A percentile compares a stretch with the other conserved stretches of the same genome.
Evolutionary conservation across 2,113 vertebrate species (phyloP).

Genomic region (Zosterops pallidus): DNA sequence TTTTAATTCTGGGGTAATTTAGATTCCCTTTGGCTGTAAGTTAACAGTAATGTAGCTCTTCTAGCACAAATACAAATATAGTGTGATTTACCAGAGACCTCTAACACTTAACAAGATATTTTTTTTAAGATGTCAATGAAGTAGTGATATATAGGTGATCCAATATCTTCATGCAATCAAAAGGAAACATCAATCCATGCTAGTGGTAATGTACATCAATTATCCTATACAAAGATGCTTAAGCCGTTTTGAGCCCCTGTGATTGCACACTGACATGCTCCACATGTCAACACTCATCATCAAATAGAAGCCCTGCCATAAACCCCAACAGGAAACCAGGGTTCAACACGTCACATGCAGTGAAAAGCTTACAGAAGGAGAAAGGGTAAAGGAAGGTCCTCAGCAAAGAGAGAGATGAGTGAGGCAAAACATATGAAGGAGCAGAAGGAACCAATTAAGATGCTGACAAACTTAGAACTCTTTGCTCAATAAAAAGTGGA

Average conservation of each 20-base stretch:
- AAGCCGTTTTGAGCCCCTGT: not conserved
- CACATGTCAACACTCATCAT: not conserved
- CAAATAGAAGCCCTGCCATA: not conserved
- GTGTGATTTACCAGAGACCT: not conserved
- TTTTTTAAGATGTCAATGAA: not conserved
- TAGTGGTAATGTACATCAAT: not conserved
- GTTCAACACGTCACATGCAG: not conserved
- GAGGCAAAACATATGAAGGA: not conserved
- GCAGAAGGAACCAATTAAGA: conserved; percentile 2
- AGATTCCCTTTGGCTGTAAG: not conserved
- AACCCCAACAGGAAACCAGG: not conserved
- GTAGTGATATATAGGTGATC: not conserved
- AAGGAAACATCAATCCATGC: not conserved
- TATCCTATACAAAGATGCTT: not conserved
- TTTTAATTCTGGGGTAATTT: not conserved
- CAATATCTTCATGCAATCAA: not conserved
- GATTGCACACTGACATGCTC: not conserved
- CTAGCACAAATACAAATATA: not conserved
- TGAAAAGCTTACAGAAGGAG: not conserved
- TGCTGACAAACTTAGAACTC: not conserved
- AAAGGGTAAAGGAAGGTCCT: not conserved
- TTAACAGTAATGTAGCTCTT: not conserved
- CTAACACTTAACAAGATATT: not conserved
- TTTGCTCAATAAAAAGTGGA: not conserved
- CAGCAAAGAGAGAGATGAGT: not conserved